Evolutionary conservation across 1,140 invertebrate species (phyloP).

Genomic region (Neoseiulus cucumeris): DNA sequence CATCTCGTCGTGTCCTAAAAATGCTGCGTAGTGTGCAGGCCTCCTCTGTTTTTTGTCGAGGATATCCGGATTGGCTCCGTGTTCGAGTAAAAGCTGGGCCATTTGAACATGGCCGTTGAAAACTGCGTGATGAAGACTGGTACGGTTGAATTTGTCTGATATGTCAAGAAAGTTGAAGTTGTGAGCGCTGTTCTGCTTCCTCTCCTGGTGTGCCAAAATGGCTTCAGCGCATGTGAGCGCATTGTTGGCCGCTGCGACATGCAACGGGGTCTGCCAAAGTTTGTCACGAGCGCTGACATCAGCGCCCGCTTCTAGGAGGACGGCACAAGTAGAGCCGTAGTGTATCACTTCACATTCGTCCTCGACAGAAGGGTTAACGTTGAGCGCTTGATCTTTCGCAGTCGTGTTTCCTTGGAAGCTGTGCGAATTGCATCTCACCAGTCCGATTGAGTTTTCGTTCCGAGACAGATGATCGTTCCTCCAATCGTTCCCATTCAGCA

Average conservation of each 20-base stretch:
- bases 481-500: too few species aligned
- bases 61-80: conserved; percentile 38
- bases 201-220: conserved; percentile 27
- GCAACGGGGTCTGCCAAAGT: conserved; percentile 40
- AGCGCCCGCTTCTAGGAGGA: conserved; percentile 36
- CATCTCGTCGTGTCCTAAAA: conserved; percentile 35
- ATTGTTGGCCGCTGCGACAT: conserved; percentile 38
- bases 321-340: conserved; percentile 31
- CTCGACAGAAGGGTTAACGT: conserved; percentile 15
- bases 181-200: conserved; percentile 27
- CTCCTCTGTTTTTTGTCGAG: conserved; percentile 40
- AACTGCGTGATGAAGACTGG: conserved; percentile 41
- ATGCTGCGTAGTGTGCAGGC: conserved; percentile 38
- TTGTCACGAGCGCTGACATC: conserved; percentile 39
- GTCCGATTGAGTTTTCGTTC: conserved; percentile 15
- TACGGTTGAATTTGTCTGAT: conserved; percentile 36
- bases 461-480: background rate
- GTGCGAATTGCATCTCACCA: conserved; percentile 25
- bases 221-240: conserved; percentile 35
- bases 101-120: conserved; percentile 39
- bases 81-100: conserved; percentile 34
- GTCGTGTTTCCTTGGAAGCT: conserved; percentile 10
- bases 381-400: background rate
- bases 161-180: conserved; percentile 14
- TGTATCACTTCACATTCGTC: background rate